These are phyloP conservation scores for Troglohyphantes excavatus DNA, from an alignment of 2,888 invertebrate species.

Conservation along the genomic window DNA sequence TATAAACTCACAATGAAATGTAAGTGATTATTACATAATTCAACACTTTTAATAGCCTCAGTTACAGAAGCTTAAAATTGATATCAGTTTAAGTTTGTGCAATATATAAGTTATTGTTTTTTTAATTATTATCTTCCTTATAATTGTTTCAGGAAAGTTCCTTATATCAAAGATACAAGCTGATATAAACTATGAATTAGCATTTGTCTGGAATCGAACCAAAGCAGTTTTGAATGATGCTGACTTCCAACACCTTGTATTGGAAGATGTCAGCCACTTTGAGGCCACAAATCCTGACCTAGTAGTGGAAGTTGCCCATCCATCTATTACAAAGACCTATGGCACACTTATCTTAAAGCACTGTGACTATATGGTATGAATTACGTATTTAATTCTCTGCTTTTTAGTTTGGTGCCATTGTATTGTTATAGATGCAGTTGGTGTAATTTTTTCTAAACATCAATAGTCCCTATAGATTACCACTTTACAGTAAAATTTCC, in stretches of 20 bases:
- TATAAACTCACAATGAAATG: too few relatives aligned
- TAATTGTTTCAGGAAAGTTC: slow-evolving; percentile 82
- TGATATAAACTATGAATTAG: slow-evolving; percentile 81
- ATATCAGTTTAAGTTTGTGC: too few relatives aligned
- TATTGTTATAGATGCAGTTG: too few relatives aligned
- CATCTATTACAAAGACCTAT: slow-evolving; percentile 83
- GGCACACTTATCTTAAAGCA: slow-evolving; percentile 83
- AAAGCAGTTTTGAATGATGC: slow-evolving; percentile 80
- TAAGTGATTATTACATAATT: too few relatives aligned
- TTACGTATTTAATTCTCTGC: too few relatives aligned
- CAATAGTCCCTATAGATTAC: too few relatives aligned
- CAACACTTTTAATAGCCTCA: too few relatives aligned
- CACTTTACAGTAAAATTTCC: too few relatives aligned
- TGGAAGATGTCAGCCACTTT: slow-evolving; percentile 82
- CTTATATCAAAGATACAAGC: slow-evolving; percentile 82
- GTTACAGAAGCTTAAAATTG: too few relatives aligned
- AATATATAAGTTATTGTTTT: too few relatives aligned
- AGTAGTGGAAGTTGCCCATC: slow-evolving; percentile 85
- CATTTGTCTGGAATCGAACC: slow-evolving; percentile 84
- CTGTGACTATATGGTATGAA: slow-evolving; percentile 84
- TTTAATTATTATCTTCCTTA: neutral
- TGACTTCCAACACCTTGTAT: slow-evolving; percentile 80
- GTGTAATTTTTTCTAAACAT: too few relatives aligned
- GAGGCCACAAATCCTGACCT: slow-evolving; percentile 82
- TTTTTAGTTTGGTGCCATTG: too few relatives aligned